These are phyloP conservation scores for Hemistola chrysoprasaria DNA, from an alignment of 2,888 invertebrate species.

Conservation along the genomic window DNA sequence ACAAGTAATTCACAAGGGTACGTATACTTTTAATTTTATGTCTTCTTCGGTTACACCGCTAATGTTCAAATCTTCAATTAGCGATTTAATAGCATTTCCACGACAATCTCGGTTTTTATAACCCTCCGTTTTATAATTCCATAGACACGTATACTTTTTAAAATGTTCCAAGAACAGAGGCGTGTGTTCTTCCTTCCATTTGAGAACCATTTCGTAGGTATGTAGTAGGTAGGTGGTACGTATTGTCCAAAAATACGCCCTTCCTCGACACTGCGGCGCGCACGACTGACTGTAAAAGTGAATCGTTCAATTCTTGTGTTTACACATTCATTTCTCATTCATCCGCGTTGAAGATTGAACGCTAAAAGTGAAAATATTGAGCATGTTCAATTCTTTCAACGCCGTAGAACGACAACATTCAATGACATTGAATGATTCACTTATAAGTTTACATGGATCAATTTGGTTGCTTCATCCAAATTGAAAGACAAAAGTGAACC, in stretches of 20 bases:
- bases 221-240: constrained; percentile 6
- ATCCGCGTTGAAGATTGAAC: constrained; percentile 12
- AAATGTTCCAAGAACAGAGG: constrained; percentile 27
- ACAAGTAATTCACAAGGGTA: constrained; percentile 21
- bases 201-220: constrained; percentile 32
- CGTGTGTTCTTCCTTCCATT: constrained; percentile 27
- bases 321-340: constrained; percentile 14
- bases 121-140: constrained; percentile 29
- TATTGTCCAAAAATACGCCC: constrained; percentile 6
- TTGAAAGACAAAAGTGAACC: constrained; percentile 13
- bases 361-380: constrained; percentile 16
- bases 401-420: constrained; percentile 1
- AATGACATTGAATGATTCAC: constrained; percentile 12
- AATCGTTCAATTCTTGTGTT: constrained; percentile 15
- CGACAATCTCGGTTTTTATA: constrained; percentile 27
- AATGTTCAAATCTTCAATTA: constrained; percentile 30
- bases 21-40: constrained; percentile 21
- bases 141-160: constrained; percentile 29
- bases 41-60: constrained; percentile 21
- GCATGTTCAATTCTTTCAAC: constrained; percentile 13
- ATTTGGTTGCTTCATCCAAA: constrained; percentile 19
- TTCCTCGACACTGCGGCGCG: constrained; percentile 11
- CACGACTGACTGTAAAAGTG: constrained; percentile 11
- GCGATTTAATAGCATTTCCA: constrained; percentile 27
- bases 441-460: constrained; percentile 12